Evolutionary conservation across 2,797 vertebrate genomes (phyloP), one percentile per base, ranked within the genome.

Genomic region (Thamnophis elegans): DNA sequence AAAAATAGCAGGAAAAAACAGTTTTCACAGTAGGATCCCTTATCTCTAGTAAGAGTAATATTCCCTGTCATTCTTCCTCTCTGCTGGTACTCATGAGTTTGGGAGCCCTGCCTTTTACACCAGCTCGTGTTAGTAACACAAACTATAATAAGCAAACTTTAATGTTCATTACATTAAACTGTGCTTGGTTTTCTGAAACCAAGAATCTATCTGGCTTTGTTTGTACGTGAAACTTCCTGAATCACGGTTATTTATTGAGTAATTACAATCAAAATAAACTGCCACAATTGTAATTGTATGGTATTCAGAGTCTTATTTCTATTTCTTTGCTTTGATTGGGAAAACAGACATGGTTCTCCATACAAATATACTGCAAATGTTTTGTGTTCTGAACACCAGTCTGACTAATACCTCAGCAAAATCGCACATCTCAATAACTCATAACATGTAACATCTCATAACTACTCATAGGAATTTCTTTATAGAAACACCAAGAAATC

Each of bases 251-350:
- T 59, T 54, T 92, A 53, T 60, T 0, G 73, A 82, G 42, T 47
- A 47, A 82, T 82, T 47, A 25, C 36, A 93, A 93, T 92, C 93
- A 1, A 1, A 94, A 88, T 1, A 92, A 85, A 93, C 92, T 32
- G 7, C 91, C 53, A 28, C 54, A 91, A 91, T 85, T 54, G 89
- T 32, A 53, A 91, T 65, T 90, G 1, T 65, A 88, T 55, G 92
- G 62, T 2, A 28, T 85, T 94, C 87, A 22, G 92, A 26, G 53
- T 55, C 73, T 53, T 94, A 90, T 59, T 90, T 42, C 22, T 32
- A 91, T 94, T 94, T 95, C 93, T 92, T 36, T 68, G 78, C 93
- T 87, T 95, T 88, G 85, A 94, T 94, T 93, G 87, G 93, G 93
- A 0, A 73, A 93, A 96, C 20, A 78, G 5, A 14, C n/a, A 90